Conservation (phyloP, 2,113 vertebrate species). For the Columbina picui region DNA sequence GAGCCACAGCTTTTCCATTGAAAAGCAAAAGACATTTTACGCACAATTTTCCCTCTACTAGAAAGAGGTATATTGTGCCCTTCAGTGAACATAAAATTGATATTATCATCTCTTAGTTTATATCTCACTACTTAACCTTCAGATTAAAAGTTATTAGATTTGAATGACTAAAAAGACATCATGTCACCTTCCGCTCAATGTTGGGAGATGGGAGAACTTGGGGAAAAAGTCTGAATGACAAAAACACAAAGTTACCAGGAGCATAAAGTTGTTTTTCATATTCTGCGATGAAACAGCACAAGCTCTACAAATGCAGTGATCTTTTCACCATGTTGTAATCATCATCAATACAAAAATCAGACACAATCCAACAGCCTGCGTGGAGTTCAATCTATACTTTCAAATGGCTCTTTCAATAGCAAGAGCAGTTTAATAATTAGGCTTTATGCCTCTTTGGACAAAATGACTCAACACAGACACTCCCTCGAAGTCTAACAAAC, state of each 20-base stretch:
- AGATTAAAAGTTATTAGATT: conserved; percentile 87
- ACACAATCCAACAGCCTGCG: neutral
- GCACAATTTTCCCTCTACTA: conserved; percentile 83
- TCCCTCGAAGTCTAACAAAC: conserved; percentile 70
- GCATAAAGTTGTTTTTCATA: neutral
- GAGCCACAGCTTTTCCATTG: conserved; percentile 63
- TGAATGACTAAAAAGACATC: conserved; percentile 82
- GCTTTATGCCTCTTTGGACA: conserved; percentile 53
- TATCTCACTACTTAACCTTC: conserved; percentile 87
- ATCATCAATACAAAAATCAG: neutral
- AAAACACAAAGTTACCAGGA: conserved; percentile 40
- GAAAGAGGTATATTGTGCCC: conserved; percentile 80
- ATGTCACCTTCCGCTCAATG: conserved; percentile 75
- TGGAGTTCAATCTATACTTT: conserved; percentile 14
- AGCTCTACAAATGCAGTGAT: neutral
- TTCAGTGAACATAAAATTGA: conserved; percentile 87
- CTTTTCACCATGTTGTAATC: conserved; percentile 6
- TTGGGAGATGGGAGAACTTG: conserved; percentile 56
- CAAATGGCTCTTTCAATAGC: conserved; percentile 47
- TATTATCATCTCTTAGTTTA: conserved; percentile 86
- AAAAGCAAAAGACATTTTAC: conserved; percentile 83
- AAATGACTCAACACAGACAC: conserved; percentile 60
- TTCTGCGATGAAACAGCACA: neutral
- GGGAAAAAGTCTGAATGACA: conserved; percentile 19
- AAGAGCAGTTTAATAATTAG: conserved; percentile 70